Base-by-base conservation (phyloP, 1,140 invertebrate genomes). In the Ceratina japonica region DNA sequence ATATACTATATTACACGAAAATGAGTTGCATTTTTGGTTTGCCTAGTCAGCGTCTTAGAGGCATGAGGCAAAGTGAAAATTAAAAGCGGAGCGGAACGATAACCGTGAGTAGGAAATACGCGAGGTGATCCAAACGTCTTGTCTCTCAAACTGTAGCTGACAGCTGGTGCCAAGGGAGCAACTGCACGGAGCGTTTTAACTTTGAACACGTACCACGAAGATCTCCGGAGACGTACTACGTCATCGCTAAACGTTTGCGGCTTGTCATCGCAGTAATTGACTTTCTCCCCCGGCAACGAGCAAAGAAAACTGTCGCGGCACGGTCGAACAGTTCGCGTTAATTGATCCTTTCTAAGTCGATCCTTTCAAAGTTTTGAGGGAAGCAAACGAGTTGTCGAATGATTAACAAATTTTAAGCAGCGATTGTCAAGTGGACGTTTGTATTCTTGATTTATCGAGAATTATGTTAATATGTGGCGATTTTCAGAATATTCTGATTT, bases 211-310 rank as follows among this genome's bases (percentile, higher is more conserved):
- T 51, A 44, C 37, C 62, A 44, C 65, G 73, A 80, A 27, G 58
- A 87, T 87, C 86, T 83, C 83, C 56, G 27, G 85, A 81, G 86
- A 87, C 81, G 75, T 70, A 70, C 75, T 75, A 71, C 72, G 64
- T 74, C 76, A 65, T 64, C 64, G 51, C 49, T 74, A 76, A 86
- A 58, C 71, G 84, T 79, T 81, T 54, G 61, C 27, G 58, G 75
- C 79, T 81, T 72, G 83, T 85, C 83, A 85, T 83, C 82, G 79
- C 68, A 68, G 87, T 87, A 87, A 88, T 88, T 87, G 83, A 87
- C 87, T 88, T 87, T 88, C 87, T 86, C 86, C 70, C 31, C 20
- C 69, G 66, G 20, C 69, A 71, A 64, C 51, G 61, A 63, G 73
- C 73, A 86, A 82, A 87, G 75, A 87, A 83, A 85, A 70, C 58